Evolutionary conservation across 2,888 invertebrate species (phyloP).

Genomic region (Pollenia griseotomentosa): DNA sequence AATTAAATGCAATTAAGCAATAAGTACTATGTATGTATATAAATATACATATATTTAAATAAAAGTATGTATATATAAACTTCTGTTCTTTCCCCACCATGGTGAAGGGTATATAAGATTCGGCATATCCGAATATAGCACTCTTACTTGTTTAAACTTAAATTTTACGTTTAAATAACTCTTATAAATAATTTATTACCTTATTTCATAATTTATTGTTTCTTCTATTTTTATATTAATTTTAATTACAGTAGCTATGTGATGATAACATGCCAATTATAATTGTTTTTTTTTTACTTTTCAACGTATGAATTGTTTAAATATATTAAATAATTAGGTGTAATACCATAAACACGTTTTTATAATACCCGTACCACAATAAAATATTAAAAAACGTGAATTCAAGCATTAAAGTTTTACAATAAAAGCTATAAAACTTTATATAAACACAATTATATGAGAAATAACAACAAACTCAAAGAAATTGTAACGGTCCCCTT

Average conservation of each 20-base stretch:
- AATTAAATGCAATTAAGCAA: background rate
- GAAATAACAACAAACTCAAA: background rate
- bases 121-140: too few species aligned
- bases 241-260: slow-evolving; percentile 18
- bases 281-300: background rate
- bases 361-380: background rate
- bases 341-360: slow-evolving; percentile 52
- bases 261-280: background rate
- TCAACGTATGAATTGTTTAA: background rate
- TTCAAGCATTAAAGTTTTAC: slow-evolving; percentile 39
- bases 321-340: slow-evolving; percentile 44
- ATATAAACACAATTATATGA: slow-evolving; percentile 31
- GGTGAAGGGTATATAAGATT: too few species aligned
- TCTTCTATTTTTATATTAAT: background rate
- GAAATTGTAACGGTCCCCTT: background rate
- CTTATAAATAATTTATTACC: background rate
- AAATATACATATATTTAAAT: background rate
- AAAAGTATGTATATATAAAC: background rate
- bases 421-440: slow-evolving; percentile 11
- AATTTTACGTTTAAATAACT: too few species aligned
- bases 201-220: background rate
- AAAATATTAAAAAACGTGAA: slow-evolving; percentile 42
- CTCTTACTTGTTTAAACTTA: background rate
- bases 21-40: background rate
- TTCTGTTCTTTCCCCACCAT: too few species aligned